Evolutionary conservation across 1,140 invertebrate species (phyloP).

Genomic region (Lysiphlebus fabarum): DNA sequence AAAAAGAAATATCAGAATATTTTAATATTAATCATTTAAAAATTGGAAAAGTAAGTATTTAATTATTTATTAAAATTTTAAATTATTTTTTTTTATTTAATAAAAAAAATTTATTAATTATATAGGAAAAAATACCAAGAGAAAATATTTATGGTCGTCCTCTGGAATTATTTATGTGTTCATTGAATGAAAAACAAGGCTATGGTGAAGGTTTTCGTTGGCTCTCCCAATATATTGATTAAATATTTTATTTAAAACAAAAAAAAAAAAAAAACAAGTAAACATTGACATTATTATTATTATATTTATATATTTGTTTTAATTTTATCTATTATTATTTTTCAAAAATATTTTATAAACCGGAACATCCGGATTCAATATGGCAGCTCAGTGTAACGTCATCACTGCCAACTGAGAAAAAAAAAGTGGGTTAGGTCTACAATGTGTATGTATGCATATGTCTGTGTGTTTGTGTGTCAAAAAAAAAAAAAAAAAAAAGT

Average conservation of each 20-base stretch:
- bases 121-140: slow-evolving; percentile 85
- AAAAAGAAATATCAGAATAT: slow-evolving; percentile 91
- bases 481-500: neutral
- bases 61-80: slow-evolving; percentile 12
- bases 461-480: slow-evolving; percentile 1
- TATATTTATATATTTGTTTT: too few relatives aligned
- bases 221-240: slow-evolving; percentile 97
- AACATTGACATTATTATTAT: too few relatives aligned
- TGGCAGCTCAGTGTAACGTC: slow-evolving; percentile 53
- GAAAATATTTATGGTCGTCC: slow-evolving; percentile 89
- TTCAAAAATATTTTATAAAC: too few relatives aligned
- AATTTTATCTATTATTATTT: too few relatives aligned
- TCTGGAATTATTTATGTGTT: slow-evolving; percentile 99
- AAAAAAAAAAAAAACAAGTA: too few relatives aligned
- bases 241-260: slow-evolving; percentile 57
- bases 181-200: slow-evolving; percentile 96
- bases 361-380: slow-evolving; percentile 26
- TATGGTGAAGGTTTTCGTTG: slow-evolving; percentile 99
- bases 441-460: slow-evolving; percentile 36
- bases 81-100: too few relatives aligned
- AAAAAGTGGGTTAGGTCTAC: slow-evolving; percentile 33
- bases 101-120: too few relatives aligned
- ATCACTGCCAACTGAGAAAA: slow-evolving; percentile 51
- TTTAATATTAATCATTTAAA: slow-evolving; percentile 93
- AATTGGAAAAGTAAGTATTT: slow-evolving; percentile 89